Base-by-base conservation (phyloP, 2,888 invertebrate species). In the Miltochrista miniata region DNA sequence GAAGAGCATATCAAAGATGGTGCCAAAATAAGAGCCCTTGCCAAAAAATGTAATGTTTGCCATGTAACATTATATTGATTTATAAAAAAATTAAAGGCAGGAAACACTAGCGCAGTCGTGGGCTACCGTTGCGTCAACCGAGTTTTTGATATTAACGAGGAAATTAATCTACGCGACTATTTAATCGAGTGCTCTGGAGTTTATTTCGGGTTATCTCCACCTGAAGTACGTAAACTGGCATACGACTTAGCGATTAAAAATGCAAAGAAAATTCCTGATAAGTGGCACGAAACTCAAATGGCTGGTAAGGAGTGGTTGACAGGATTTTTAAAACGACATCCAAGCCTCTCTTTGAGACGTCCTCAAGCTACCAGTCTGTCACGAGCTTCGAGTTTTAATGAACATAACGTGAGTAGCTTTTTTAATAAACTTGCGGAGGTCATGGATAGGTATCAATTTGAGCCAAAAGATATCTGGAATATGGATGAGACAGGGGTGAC, bases 391-490 rank as follows among this genome's bases (percentile, higher is more conserved):
- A n/a, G n/a, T n/a, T 30, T 30, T 30, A 30, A 30, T 8, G 8
- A 30, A 30, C 8, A 13, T 9, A 42, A 42, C 11, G 31, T 42
- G 10, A 14, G 33, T 1, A 14, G 10, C 10, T 42, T 42, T 12
- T 42, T 31, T 14, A n/a, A 42, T 9, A 42, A 42, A 31, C 33
- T 42, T 11, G 7, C 13, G 2, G 7, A 1, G 12, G 42, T 42
- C 9, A 10, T 42, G 31, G 42, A 42, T 7, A 24, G 31, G 1
- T 14, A 42, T 14, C 9, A 12, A 31, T 42, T 14, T 31, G 42
- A 38, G n/a, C 15, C 49, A 24, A 24, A 42, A 29, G 40, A 42
- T 14, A 42, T 42, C 13, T n/a, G n/a, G n/a, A n/a, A n/a, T n/a
- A n/a, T n/a, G n/a, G n/a, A n/a, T n/a, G n/a, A n/a, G n/a, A n/a